Evolutionary conservation across 2,888 invertebrate genomes (phyloP), one percentile per base, ranked within the genome.

Genomic region (Orchesella flavescens): DNA sequence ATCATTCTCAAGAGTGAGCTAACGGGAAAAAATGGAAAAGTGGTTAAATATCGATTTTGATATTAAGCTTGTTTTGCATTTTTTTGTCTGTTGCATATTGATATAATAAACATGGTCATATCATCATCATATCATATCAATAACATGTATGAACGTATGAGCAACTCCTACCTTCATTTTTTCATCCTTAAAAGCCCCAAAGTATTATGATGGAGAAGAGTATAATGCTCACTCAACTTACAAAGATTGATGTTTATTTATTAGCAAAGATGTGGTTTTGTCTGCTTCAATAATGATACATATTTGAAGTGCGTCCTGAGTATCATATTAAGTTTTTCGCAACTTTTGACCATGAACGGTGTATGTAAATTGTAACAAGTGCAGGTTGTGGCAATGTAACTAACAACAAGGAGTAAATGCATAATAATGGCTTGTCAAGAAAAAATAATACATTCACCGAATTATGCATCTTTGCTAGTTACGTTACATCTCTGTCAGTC

Each of bases 31-130:
- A 15, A 49, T 12, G 19, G 43, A 66, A 66, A 66, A 53, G 13
- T 71, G 55, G 71, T 34, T 53, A 23, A 17, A 17, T 85, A 88
- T 88, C 85, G 88, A 88, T 88, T 88, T 88, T 88, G 86, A 81
- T 88, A 88, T 88, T 88, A 88, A 84, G 85, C 80, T 63, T 53
- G n/a, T 34, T 65, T 43, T 43, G n/a, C n/a, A 65, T 34, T 65
- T 34, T 7, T 43, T 24, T n/a, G 34, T 44, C 12, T 12, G 49
- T 49, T 15, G 12, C 49, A 49, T 49, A 44, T 44, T 44, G 7
- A 9, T 12, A 44, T 12, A 49, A 49, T 49, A 49, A 49, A 49
- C 12, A 15, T 10, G 5, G n/a, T 49, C 49, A 49, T 12, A n/a
- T n/a, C n/a, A n/a, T n/a, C n/a, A n/a, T n/a, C n/a, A n/a, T n/a